Base-by-base conservation (phyloP, 92 coral and sea anemone genomes). In the Paragorgia papillata region DNA sequence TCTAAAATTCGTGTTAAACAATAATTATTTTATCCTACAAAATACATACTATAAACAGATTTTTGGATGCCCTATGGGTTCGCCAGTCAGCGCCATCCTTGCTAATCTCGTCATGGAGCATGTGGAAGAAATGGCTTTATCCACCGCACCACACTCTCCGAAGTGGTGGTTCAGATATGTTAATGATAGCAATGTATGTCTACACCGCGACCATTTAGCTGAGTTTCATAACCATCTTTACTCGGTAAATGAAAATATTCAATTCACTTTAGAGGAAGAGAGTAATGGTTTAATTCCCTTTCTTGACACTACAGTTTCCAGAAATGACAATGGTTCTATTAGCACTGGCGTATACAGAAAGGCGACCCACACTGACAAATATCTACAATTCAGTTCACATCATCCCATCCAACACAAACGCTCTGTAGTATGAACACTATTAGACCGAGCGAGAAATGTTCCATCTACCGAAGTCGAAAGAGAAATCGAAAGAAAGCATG, bases 91-190 rank as follows among this genome's bases (percentile, higher is more conserved):
- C 21, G 82, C 89, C 30, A 31, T 76, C 34, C 54, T 80, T 20
- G 85, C 85, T 19, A 75, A 85, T 33, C 56, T 75, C 2, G 85
- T 80, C 48, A 80, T 81, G 89, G 86, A 82, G 32, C 29, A 76
- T 51, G 37, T 75, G 4, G 84, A 86, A 58, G 74, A 81, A 22
- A 48, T 26, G 20, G 85, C 89, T 2, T 28, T 81, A 19, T 18
- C 2, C 12, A 66, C 84, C 7, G n/a, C 76, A 0, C 56, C 70
- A 19, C 25, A 40, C 49, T 73, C 84, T 21, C 78, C 84, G 0
- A 62, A 73, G 26, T 82, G 90, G 90, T 86, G 86, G 86, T 81
- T 27, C 27, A 46, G 90, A 62, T 86, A 86, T 62, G 87, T 82
- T 2, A 84, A 82, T 61, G 82, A 82, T 44, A 82, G 84, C 57